A percentile compares a stretch with the other conserved stretches of the same genome.
Evolutionary conservation across 2,888 invertebrate genomes (phyloP).

Genomic region (Steinernema carpocapsae): DNA sequence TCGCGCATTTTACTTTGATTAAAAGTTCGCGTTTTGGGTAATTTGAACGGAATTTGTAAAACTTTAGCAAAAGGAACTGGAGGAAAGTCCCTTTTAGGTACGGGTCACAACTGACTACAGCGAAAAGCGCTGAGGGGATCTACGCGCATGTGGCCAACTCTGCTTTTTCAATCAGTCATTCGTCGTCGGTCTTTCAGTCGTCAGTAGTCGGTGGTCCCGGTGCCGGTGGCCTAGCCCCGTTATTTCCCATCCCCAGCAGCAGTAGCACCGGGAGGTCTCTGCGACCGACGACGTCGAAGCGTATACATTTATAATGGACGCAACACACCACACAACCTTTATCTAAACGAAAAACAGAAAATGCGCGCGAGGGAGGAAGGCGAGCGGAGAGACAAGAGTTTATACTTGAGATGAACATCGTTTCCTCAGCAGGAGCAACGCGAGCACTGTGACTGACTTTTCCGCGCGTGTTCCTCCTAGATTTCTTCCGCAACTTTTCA

Average conservation of each 20-base stretch:
- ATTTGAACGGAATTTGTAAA: too few species aligned
- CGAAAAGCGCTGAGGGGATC: too few species aligned
- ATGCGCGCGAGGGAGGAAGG: background rate
- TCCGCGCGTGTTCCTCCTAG: too few species aligned
- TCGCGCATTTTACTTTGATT: too few species aligned
- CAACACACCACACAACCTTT: background rate
- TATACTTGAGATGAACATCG: background rate
- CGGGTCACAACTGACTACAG: background rate
- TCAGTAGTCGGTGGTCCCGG: background rate
- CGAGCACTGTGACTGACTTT: too few species aligned
- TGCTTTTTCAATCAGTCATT: too few species aligned
- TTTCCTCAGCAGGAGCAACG: too few species aligned
- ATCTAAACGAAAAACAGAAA: background rate
- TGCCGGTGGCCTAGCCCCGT: background rate
- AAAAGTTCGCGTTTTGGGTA: too few species aligned
- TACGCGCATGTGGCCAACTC: too few species aligned
- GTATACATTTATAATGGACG: slow-evolving; percentile 28
- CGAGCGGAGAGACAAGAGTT: background rate
- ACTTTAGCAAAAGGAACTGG: background rate
- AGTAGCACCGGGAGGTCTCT: too few species aligned
- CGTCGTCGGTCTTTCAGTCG: background rate
- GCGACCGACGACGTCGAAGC: background rate
- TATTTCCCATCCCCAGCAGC: background rate
- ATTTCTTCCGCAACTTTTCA: too few species aligned
- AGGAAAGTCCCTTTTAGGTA: background rate